Evolutionary conservation across 2,888 invertebrate species (phyloP), one percentile per base, ranked within the genome.

Genomic region (Phytoseiulus persimilis): DNA sequence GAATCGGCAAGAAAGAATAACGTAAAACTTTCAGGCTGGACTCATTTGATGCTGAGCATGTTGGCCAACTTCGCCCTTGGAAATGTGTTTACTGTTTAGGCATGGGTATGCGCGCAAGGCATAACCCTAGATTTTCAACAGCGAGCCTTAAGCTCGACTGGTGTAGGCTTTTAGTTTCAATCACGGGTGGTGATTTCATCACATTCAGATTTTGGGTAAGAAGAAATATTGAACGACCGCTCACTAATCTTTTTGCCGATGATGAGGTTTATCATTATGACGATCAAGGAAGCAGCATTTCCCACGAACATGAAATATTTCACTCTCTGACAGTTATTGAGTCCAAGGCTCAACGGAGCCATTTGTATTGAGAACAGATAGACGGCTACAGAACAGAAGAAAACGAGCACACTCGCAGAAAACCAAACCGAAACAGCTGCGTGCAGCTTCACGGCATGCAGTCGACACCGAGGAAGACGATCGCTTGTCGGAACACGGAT

Each of bases 21-120:
- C 32, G 32, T 23, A 14, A 84, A 84, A 84, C 32, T 65, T 65
- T 65, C 65, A 65, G 65, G 65, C 11, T 65, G 65, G 65, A 65
- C 65, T 18, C 65, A 65, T 65, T 65, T 65, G 65, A 65, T 23
- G 65, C 65, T 65, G 65, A 65, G 18, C 65, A 65, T 65, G 65
- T 65, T 65, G 65, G 65, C 65, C 65, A 65, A 65, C 65, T 65
- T 65, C 65, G 18, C 65, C 65, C 65, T 65, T 65, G 65, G 65
- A 65, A 14, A 65, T 65, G 65, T 65, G 65, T 84, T 84, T 84
- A 9, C 32, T 5, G 84, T 87, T n/a, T 87, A 87, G 87, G 87
- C n/a, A 87, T 31, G 87, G 87, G 87, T 33, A 33, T 87, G 87
- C 87, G 87, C 87, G 87, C 87, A 87, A 87, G 31, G 87, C 87